Conservation (phyloP, 2,797 vertebrate species). For the Mus caroli region DNA sequence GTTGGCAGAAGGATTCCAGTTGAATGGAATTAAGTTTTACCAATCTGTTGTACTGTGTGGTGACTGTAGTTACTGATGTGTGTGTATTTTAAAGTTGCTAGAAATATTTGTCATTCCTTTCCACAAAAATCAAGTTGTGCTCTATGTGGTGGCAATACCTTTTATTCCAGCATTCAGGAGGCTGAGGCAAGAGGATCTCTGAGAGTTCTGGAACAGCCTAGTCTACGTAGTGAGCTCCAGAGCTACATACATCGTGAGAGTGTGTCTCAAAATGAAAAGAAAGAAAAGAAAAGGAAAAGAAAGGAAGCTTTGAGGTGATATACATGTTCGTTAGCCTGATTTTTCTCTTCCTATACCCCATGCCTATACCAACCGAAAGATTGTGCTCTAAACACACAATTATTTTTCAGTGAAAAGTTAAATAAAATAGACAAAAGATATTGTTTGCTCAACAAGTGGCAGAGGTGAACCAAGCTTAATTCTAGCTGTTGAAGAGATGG, state of each 20-base stretch:
- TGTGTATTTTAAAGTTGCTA: not conserved
- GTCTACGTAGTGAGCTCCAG: too few species aligned
- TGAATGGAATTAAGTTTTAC: not conserved
- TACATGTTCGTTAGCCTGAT: not conserved
- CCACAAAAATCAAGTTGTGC: not conserved
- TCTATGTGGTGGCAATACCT: not conserved
- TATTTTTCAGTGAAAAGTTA: not conserved
- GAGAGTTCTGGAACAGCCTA: not conserved
- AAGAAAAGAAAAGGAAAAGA: not conserved
- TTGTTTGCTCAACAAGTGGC: not conserved
- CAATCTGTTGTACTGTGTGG: not conserved
- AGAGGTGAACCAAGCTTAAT: slow-evolving; percentile 1
- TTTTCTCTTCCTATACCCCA: not conserved
- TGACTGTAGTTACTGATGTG: not conserved
- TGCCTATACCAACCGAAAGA: not conserved
- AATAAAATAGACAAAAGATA: slow-evolving; percentile 24
- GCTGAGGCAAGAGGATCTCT: not conserved
- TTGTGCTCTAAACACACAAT: not conserved
- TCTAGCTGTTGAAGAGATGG: not conserved
- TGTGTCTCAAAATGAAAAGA: not conserved
- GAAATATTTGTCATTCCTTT: not conserved
- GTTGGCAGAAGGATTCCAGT: not conserved
- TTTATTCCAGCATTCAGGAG: not conserved
- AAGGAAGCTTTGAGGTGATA: not conserved
- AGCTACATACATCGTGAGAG: not conserved